Evolutionary conservation across 2,113 vertebrate genomes (phyloP), one percentile per base, ranked within the genome.

Genomic region (Myodes glareolus): DNA sequence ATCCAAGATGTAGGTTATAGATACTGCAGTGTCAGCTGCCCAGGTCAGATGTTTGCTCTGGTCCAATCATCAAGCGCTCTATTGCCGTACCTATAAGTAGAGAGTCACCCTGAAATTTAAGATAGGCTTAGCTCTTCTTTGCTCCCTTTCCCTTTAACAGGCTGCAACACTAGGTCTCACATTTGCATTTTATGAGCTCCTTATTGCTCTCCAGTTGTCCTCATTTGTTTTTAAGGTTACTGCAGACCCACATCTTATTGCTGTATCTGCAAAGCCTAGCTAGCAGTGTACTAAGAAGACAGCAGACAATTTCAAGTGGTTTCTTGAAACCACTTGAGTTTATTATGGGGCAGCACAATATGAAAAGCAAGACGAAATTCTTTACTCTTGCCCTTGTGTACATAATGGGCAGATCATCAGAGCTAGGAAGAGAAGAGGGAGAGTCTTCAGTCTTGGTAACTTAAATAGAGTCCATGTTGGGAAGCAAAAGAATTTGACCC

Each of bases 401-500:
- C 45, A 23, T 55, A 92, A 58, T 63, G 84, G 55, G 88, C 85
- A 89, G 31, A 65, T 14, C 14, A 63, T 10, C 19, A 76, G 73
- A 94, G 33, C 16, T 75, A 29, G 72, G 73, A 82, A 77, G 68
- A 68, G 52, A 92, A 36, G 67, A 68, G 61, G 61, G 58, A 14
- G 39, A 31, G 47, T 52, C 65, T 58, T 89, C 42, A 42, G 12
- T 25, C 63, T 50, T 27, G 21, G 14, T 82, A 39, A 68, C 52
- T 68, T 94, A 61, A 52, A 45, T 52, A 52, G 10, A 63, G 33
- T 31, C 6, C 27, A 45, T 17, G 5, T 23, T 14, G 55, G 91
- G 19, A 94, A 89, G 73, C 31, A 92, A 90, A 88, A 68, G 12
- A 90, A 90, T 70, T 86, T 88, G 68, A 88, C 9, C 70, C 39